These are phyloP conservation scores for Felis chaus DNA, from an alignment of 2,113 vertebrate species.

Conservation along the genomic window DNA sequence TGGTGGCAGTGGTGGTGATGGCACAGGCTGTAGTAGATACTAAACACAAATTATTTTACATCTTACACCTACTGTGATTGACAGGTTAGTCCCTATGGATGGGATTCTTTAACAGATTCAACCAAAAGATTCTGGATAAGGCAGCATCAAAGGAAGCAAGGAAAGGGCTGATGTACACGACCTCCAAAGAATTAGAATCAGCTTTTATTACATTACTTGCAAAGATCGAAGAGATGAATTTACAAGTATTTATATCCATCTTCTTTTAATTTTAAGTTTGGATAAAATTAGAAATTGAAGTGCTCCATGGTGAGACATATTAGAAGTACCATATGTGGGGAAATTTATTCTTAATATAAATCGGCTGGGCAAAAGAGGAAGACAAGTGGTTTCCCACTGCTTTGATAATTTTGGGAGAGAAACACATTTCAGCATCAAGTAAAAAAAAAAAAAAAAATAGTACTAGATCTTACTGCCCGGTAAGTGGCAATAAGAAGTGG, in stretches of 20 bases:
- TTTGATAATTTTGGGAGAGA: background rate
- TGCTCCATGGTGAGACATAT: background rate
- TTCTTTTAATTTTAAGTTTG: background rate
- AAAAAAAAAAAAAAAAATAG: background rate
- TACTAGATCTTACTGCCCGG: slow-evolving; percentile 48
- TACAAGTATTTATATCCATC: slow-evolving; percentile 1
- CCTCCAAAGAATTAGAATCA: background rate
- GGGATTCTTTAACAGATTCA: background rate
- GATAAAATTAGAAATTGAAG: background rate
- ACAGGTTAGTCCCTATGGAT: background rate
- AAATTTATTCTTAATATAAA: background rate
- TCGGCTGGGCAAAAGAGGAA: background rate
- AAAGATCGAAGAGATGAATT: background rate
- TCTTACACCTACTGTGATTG: background rate
- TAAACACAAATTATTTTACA: background rate
- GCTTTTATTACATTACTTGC: background rate
- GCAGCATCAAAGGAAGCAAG: background rate
- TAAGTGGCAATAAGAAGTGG: slow-evolving; percentile 56
- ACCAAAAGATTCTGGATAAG: background rate
- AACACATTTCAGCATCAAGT: background rate
- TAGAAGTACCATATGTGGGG: background rate
- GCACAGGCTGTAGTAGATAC: background rate
- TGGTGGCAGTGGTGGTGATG: no score
- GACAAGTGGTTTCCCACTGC: background rate
- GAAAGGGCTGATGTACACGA: background rate